A percentile compares a stretch with the other conserved stretches of the same genome.
Evolutionary conservation across 30 jellyfish, hydroid and myxozoan genomes (phyloP).

Genomic region (Aurelia aurita): DNA sequence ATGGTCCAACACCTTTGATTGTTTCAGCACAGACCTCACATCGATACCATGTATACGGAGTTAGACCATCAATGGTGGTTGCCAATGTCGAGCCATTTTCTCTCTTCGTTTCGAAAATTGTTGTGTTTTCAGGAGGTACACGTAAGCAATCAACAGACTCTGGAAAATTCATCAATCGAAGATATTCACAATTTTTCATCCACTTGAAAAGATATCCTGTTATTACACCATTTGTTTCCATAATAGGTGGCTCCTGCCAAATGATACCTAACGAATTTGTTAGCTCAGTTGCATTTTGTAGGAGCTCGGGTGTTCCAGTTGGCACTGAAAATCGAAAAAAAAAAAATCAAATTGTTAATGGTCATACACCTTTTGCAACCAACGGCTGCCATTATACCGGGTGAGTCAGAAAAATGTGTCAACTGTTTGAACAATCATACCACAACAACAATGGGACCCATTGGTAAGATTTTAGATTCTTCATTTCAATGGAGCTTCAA

Average conservation of each 20-base stretch:
- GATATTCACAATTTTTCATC: slow-evolving; percentile 40
- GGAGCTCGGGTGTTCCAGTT: slow-evolving; percentile 30
- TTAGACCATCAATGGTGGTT: slow-evolving; percentile 13
- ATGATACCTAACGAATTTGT: slow-evolving; percentile 8
- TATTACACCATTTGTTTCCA: slow-evolving; percentile 39
- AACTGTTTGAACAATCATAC: too few relatives aligned
- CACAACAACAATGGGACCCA: too few relatives aligned
- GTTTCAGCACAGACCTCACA: slow-evolving; percentile 55
- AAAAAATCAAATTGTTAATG: neutral
- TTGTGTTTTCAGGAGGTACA: slow-evolving; percentile 14
- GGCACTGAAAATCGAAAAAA: slow-evolving; percentile 16
- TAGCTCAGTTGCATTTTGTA: neutral
- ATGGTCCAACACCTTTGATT: slow-evolving; percentile 40
- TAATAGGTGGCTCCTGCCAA: slow-evolving; percentile 28
- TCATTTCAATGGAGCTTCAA: too few relatives aligned
- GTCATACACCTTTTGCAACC: too few relatives aligned
- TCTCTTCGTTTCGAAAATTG: neutral
- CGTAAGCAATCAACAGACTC: slow-evolving; percentile 30
- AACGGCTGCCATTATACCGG: too few relatives aligned
- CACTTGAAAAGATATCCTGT: slow-evolving; percentile 9
- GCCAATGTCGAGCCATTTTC: neutral
- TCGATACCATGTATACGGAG: slow-evolving; percentile 19
- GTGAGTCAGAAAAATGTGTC: too few relatives aligned
- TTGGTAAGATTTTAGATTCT: too few relatives aligned
- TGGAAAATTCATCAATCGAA: neutral